Evolutionary conservation across 1,140 invertebrate genomes (phyloP).

Genomic region (Trypoxylus dichotomus): DNA sequence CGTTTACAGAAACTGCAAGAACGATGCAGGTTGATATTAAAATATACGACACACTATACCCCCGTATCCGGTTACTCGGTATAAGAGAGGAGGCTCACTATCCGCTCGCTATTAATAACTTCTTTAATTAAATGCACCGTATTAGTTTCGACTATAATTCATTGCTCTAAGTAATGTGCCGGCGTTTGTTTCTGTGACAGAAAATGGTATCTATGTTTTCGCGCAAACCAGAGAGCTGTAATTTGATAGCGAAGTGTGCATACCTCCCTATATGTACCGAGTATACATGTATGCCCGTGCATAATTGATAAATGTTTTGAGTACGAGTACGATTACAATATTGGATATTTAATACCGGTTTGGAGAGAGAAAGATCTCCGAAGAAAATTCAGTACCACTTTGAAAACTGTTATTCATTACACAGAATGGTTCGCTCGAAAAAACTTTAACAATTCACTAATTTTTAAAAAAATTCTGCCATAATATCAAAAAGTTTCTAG

Average conservation of each 20-base stretch:
- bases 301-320: conserved; percentile 1
- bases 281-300: not conserved
- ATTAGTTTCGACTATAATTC: conserved; percentile 18
- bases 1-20: conserved; percentile 32
- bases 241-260: not conserved
- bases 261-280: not conserved
- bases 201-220: conserved; percentile 3
- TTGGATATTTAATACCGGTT: not conserved
- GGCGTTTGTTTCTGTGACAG: conserved; percentile 9
- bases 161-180: conserved; percentile 24
- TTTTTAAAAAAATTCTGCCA: no score
- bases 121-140: conserved; percentile 22
- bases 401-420: not conserved
- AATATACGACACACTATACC: conserved; percentile 31
- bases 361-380: not conserved
- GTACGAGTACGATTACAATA: not conserved
- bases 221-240: not conserved
- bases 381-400: not conserved
- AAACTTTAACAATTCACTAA: no score
- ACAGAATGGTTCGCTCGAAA: no score
- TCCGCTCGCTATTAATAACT: conserved; percentile 25
- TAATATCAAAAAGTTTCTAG: no score
- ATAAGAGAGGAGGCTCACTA: conserved; percentile 24
- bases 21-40: conserved; percentile 30
- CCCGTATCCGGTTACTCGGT: conserved; percentile 15